A percentile compares a stretch with the other conserved stretches of the same genome.
Conservation (phyloP, 2,888 invertebrate genomes). For the Calameuta filiformis region DNA sequence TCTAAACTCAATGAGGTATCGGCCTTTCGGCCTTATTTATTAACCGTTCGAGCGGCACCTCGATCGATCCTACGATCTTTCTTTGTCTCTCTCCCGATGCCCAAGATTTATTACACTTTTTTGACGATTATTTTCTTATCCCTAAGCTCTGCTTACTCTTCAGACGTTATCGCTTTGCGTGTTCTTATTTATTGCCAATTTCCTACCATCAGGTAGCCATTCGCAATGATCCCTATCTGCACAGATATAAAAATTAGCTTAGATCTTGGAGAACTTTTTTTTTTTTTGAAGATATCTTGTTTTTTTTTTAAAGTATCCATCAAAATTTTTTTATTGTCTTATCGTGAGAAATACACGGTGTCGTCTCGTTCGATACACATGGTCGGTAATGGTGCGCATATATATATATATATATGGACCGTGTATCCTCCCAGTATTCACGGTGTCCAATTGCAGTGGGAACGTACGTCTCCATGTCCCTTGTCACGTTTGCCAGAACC, state of each 20-base stretch:
- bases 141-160: not conserved
- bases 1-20: slow-evolving; percentile 1
- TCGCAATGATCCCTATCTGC: not conserved
- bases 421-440: slow-evolving; percentile 6
- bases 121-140: not conserved
- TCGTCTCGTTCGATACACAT: slow-evolving; percentile 12
- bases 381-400: slow-evolving; percentile 5
- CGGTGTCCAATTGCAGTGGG: slow-evolving; percentile 50
- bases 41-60: not conserved
- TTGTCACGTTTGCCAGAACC: slow-evolving; percentile 32
- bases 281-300: too few species aligned
- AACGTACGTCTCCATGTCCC: slow-evolving; percentile 32
- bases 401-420: slow-evolving; percentile 4
- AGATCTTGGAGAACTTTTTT: not conserved
- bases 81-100: not conserved
- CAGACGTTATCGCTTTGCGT: not conserved
- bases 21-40: not conserved
- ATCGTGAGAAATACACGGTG: not conserved
- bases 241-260: not conserved
- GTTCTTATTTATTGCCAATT: not conserved
- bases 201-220: not conserved
- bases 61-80: not conserved
- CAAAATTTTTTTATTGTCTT: too few species aligned
- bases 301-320: not conserved
- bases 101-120: not conserved